phyloP scores from a whole-genome alignment of 2,113 vertebrate species.

The Oryzias melastigma region DNA sequence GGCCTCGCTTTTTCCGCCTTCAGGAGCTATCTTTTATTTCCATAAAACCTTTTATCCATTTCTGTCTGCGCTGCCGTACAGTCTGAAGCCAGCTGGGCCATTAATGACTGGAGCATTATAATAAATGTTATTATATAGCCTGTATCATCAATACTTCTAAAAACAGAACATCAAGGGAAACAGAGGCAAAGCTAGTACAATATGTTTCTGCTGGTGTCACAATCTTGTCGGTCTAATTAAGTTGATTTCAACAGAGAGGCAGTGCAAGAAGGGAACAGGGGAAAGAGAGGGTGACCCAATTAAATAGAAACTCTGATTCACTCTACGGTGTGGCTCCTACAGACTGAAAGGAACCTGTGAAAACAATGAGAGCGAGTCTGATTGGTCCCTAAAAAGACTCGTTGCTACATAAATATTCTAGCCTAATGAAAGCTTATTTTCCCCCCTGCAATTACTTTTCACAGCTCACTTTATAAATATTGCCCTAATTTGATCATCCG shows the following conservation, averaged over 20 bases:
- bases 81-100: slow-evolving; percentile 33
- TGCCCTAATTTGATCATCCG: slow-evolving; percentile 75
- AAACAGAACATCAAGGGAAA: slow-evolving; percentile 67
- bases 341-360: slow-evolving; percentile 51
- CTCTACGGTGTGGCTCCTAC: slow-evolving; percentile 38
- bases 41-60: slow-evolving; percentile 58
- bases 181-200: slow-evolving; percentile 52
- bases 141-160: slow-evolving; percentile 71
- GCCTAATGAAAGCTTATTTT: slow-evolving; percentile 66
- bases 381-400: slow-evolving; percentile 67
- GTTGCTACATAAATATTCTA: slow-evolving; percentile 68
- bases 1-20: slow-evolving; percentile 50
- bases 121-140: slow-evolving; percentile 62
- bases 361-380: slow-evolving; percentile 60
- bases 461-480: slow-evolving; percentile 72
- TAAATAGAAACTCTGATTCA: slow-evolving; percentile 64
- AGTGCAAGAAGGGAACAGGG: slow-evolving; percentile 42
- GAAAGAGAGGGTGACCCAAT: slow-evolving; percentile 71
- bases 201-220: slow-evolving; percentile 57
- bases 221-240: slow-evolving; percentile 70
- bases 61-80: slow-evolving; percentile 37
- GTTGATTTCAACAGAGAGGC: slow-evolving; percentile 58
- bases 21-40: slow-evolving; percentile 60
- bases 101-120: slow-evolving; percentile 56
- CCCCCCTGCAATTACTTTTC: slow-evolving; percentile 54